Conservation (phyloP, 2,888 invertebrate genomes). For the Ryuthela nishihirai region DNA sequence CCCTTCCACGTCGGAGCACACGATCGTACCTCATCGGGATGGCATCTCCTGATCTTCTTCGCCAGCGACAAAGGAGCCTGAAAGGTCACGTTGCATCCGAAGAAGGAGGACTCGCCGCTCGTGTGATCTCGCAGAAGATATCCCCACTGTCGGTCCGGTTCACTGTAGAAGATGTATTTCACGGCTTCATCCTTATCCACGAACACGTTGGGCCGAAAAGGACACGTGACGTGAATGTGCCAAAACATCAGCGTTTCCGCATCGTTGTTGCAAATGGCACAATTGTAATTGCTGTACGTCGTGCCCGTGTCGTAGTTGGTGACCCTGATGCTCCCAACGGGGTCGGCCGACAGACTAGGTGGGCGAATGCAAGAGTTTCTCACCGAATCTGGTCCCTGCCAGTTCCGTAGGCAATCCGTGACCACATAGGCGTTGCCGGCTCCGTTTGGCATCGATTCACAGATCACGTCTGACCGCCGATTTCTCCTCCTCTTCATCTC, state of each 20-base stretch:
- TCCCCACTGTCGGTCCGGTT: conserved; percentile 23
- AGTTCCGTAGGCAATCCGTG: conserved; percentile 11
- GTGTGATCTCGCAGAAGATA: conserved; percentile 12
- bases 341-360: conserved; percentile 7
- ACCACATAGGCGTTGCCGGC: conserved; percentile 9
- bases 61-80: conserved; percentile 7
- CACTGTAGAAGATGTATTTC: conserved; percentile 29
- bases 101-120: conserved; percentile 21
- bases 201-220: background rate
- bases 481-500: too few species aligned
- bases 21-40: conserved; percentile 1
- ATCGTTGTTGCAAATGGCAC: conserved; percentile 29
- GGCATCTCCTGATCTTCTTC: conserved; percentile 2
- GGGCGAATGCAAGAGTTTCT: conserved; percentile 16
- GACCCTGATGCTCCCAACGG: conserved; percentile 14
- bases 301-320: conserved; percentile 16
- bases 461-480: too few species aligned
- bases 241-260: conserved; percentile 16
- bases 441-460: too few species aligned
- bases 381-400: conserved; percentile 28
- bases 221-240: conserved; percentile 26
- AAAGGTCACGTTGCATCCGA: conserved; percentile 11
- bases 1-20: conserved; percentile 16
- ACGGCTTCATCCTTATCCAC: conserved; percentile 21
- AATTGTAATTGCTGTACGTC: conserved; percentile 27